These are phyloP conservation scores for Crotalus horridus DNA, from an alignment of 2,113 vertebrate species.

Conservation along the genomic window DNA sequence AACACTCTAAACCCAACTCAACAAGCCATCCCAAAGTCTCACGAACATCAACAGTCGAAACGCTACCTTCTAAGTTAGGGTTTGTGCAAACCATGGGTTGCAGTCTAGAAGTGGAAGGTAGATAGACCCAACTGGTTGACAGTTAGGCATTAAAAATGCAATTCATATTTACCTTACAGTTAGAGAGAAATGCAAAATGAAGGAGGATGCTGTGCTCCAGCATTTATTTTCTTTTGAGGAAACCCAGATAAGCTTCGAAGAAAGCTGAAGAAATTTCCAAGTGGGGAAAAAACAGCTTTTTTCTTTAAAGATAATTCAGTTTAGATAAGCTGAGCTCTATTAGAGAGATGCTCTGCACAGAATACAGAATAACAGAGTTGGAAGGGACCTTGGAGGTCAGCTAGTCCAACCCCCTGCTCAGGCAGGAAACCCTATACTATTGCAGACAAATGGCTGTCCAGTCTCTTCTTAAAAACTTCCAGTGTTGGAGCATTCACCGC, in stretches of 20 bases:
- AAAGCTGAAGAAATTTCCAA: background rate
- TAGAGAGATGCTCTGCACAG: too few relatives aligned
- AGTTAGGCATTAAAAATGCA: background rate
- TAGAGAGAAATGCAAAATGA: background rate
- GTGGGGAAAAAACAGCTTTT: background rate
- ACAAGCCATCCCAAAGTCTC: background rate
- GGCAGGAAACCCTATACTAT: too few relatives aligned
- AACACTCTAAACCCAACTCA: background rate
- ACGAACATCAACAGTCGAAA: background rate
- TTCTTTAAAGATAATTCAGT: background rate
- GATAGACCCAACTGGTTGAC: background rate
- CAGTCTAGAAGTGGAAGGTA: background rate
- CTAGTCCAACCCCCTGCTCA: too few relatives aligned
- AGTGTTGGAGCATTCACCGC: too few relatives aligned
- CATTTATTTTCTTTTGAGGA: background rate
- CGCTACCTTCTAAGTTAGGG: background rate
- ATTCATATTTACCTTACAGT: background rate
- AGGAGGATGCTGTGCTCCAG: background rate
- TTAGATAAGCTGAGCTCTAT: background rate
- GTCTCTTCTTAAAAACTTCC: too few relatives aligned
- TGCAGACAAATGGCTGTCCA: too few relatives aligned
- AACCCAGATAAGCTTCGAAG: background rate
- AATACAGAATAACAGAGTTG: too few relatives aligned
- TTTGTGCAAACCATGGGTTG: background rate
- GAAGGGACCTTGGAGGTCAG: too few relatives aligned